Base-by-base conservation (phyloP, 2,797 vertebrate species). In the Borostomias antarcticus region DNA sequence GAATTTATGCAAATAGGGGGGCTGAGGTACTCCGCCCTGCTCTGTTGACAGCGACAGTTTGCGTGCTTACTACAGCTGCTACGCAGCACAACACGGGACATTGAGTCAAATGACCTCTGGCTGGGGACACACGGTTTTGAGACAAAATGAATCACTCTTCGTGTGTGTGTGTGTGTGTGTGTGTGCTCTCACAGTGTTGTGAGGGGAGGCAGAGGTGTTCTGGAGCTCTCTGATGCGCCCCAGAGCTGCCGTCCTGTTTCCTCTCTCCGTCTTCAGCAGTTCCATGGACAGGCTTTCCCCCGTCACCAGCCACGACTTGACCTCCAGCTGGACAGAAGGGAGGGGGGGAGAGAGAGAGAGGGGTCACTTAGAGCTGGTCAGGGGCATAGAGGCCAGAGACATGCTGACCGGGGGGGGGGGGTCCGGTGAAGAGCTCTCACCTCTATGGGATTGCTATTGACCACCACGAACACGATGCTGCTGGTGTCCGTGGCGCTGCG, bases 371-470 rank as follows among this genome's bases (percentile, higher is more conserved):
- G 13, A 33, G 1, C 0, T 4, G 57, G 54, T 58, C 9, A 5
- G 23, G 40, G 52, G n/a, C 33, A 21, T 17, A 52, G 29, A 29
- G 23, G 33, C 15, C 7, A 26, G 29, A 30, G 30, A 33, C 23
- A 37, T 26, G 13, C 9, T 3, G 5, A 28, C 15, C 5, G 59
- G 35, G 40, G 1, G 9, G 19, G 13, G 3, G 2, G 6, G 5
- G 9, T 2, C 19, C 1, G 25, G 30, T 28, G 10, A n/a, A 9
- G 52, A 70, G 26, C 29, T 23, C 86, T 92, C 89, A 99, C 98
- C 97, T 99, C 96, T 88, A 99, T 98, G 0, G 98, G 98, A 84
- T 99, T 99, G 82, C 95, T 98, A 91, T 99, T 99, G 78, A 97
- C 83, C 75, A 98, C 91, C 79, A 95, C 93, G 86, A 99, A 95